phyloP scores from a whole-genome alignment of 2,888 invertebrate species.

The Caenorhabditis drosophilae region DNA sequence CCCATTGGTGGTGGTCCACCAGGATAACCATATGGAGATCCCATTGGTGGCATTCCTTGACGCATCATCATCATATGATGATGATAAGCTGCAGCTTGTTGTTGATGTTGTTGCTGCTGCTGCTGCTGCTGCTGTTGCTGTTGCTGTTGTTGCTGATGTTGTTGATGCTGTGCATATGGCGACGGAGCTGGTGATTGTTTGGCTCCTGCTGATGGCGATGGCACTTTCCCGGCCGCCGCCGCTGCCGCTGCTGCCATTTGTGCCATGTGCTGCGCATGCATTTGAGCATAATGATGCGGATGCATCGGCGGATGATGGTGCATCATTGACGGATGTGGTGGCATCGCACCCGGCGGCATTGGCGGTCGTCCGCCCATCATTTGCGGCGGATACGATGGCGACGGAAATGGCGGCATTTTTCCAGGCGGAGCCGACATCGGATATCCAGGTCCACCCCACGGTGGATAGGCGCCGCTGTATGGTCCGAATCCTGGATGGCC shows the following conservation, averaged over 20 bases:
- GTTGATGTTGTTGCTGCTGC: slow-evolving; percentile 1
- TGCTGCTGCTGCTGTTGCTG: neutral
- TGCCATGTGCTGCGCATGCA: slow-evolving; percentile 5
- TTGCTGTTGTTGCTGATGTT: neutral
- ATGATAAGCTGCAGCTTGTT: too few species aligned
- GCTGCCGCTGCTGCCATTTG: neutral
- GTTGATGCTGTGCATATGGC: neutral
- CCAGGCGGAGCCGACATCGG: slow-evolving; percentile 35
- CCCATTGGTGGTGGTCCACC: neutral
- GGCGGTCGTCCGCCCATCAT: slow-evolving; percentile 1
- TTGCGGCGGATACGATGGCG: slow-evolving; percentile 10
- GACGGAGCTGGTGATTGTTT: neutral
- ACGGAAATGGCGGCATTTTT: slow-evolving; percentile 18
- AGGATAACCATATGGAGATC: neutral
- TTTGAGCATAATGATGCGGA: neutral
- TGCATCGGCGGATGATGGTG: neutral
- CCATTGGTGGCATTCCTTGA: slow-evolving; percentile 1
- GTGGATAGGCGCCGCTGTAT: neutral
- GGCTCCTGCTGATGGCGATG: neutral
- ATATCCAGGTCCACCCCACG: slow-evolving; percentile 18
- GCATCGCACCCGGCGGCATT: slow-evolving; percentile 5
- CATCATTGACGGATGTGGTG: neutral
- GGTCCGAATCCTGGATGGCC: neutral
- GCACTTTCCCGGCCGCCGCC: neutral
- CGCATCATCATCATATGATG: slow-evolving; percentile 1